These are phyloP conservation scores for Centrocercus urophasianus DNA, from an alignment of 2,113 vertebrate genomes.

Conservation along the genomic window DNA sequence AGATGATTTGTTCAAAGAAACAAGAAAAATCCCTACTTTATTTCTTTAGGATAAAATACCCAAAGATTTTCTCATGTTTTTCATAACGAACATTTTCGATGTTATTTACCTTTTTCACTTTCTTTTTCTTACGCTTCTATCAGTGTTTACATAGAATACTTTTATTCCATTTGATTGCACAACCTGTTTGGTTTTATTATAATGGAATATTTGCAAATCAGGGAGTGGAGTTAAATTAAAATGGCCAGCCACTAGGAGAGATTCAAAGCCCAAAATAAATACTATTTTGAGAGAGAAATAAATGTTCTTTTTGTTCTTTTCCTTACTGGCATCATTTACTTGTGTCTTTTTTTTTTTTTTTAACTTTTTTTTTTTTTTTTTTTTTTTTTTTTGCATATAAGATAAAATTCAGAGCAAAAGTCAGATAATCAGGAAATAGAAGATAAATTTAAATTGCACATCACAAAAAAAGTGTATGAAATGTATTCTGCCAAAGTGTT, in stretches of 20 bases:
- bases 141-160: constrained; percentile 18
- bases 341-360: not conserved
- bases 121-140: not conserved
- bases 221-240: constrained; percentile 58
- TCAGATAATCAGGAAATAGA: not conserved
- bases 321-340: constrained; percentile 19
- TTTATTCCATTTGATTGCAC: constrained; percentile 35
- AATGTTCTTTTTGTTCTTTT: not conserved
- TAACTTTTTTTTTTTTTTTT: not conserved
- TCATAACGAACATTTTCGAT: not conserved
- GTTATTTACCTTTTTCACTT: constrained; percentile 31
- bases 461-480: not conserved
- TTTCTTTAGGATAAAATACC: not conserved
- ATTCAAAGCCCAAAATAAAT: constrained; percentile 52
- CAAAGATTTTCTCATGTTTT: not conserved
- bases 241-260: constrained; percentile 23
- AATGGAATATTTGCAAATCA: constrained; percentile 55
- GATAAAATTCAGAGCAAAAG: not conserved
- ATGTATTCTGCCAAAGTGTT: not conserved
- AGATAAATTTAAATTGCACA: not conserved
- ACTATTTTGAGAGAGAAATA: not conserved
- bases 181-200: constrained; percentile 39
- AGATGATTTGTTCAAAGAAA: constrained; percentile 1
- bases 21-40: not conserved
- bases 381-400: not conserved